Base-by-base conservation (phyloP, 2,888 invertebrate genomes). In the Zygogramma bicolorata region DNA sequence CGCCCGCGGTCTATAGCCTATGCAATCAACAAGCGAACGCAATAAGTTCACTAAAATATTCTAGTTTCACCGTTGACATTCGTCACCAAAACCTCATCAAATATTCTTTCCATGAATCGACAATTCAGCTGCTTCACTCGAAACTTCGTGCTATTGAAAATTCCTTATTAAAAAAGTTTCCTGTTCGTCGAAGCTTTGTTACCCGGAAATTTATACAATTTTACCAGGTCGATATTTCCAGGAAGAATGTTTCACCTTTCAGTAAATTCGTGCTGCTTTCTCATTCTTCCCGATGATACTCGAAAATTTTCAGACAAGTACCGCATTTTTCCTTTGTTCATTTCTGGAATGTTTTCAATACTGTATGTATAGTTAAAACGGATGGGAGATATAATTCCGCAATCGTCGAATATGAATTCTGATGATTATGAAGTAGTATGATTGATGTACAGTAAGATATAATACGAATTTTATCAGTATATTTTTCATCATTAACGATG, bases 91-190 rank as follows among this genome's bases (percentile, higher is more conserved):
- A 53, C 53, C 53, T 22, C 22, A n/a, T 53, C n/a, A 6, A 25
- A 13, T 13, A 53, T 25, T 20, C 20, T 25, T 10, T 27, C 63
- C 31, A 46, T 27, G 63, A 46, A 63, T 63, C 46, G 40, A 29
- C 27, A 27, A 63, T 63, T 46, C 29, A 18, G 25, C 31, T 7
- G 18, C 18, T 40, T 46, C 27, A 29, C 46, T n/a, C n/a, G 49
- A 46, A 46, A 29, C 20, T 46, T 25, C 49, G 40, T 22, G 40
- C 61, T 40, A 22, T 40, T 40, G 25, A 61, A 61, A 49, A 31
- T 46, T 46, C n/a, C 27, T 63, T 63, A 63, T 63, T 63, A 42
- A 63, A 63, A 63, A 63, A 63, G 63, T 63, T 63, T 63, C 25
- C 34, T 60, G 10, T 38, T 31, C 46, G 18, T 7, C n/a, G 46